Base-by-base conservation (phyloP, 2,888 invertebrate species). In the Cephonodes hylas region DNA sequence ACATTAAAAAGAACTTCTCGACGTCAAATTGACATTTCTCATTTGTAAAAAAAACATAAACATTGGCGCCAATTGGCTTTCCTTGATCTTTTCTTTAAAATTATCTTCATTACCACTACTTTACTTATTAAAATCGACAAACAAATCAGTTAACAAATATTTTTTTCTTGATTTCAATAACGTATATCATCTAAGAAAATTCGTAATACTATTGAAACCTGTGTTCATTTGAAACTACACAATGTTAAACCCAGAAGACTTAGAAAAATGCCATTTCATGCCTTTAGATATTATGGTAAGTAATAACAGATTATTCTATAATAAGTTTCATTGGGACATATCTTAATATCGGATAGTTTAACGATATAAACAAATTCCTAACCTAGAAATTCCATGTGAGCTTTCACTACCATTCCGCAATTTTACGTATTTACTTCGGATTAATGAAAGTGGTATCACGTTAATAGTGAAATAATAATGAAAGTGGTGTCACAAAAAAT, bases 241-340 rank as follows among this genome's bases (percentile, higher is more conserved):
- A 20, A 63, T 64, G 61, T 44, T 65, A 23, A 20, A 61, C 42
- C 42, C 60, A 67, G 60, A 66, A 64, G 68, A 68, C 38, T 62
- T 82, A 42, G 44, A 70, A 15, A 74, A 76, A 61, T 77, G 80
- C 58, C 71, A 72, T 61, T 82, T 74, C 58, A 64, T 89, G 13
- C 90, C 90, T 0, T 72, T 78, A 65, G 77, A 74, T 46, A 81
- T 81, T 23, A 80, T 91, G 81, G 90, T 91, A 72, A 86, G 78
- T 86, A 68, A 45, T 27, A 59, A 5, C 44, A 25, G 23, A 25
- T 42, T 4, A 5, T 27, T 10, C n/a, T n/a, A 38, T 13, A n/a
- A n/a, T n/a, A 38, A n/a, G 3, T 10, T n/a, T 4, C n/a, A 38
- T 38, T n/a, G 38, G 3, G 5, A 38, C 38, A 38, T n/a, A n/a